These are phyloP conservation scores for Phoeniculus purpureus DNA, from an alignment of 2,797 vertebrate genomes.

Conservation along the genomic window DNA sequence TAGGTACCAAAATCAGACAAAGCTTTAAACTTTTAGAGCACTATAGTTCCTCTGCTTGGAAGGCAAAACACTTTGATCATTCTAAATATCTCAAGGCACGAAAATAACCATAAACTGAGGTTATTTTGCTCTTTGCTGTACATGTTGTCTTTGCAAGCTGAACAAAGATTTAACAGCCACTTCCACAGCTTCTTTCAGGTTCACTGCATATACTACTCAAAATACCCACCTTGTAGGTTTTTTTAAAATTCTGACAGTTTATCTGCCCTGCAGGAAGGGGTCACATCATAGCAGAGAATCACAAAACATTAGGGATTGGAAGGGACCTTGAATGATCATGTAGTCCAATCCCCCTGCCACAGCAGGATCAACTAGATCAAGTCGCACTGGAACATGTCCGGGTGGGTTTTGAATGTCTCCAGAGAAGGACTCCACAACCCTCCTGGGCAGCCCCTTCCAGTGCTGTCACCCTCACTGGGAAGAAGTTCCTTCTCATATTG, in stretches of 20 bases:
- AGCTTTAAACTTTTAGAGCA: neutral
- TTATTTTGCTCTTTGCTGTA: neutral
- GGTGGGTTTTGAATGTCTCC: no score
- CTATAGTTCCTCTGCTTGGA: neutral
- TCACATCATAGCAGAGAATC: neutral
- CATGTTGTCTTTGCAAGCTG: neutral
- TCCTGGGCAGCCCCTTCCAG: no score
- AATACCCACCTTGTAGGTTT: no score
- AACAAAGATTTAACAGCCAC: accelerated
- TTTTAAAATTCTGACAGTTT: neutral
- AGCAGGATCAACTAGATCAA: no score
- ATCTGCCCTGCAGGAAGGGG: neutral
- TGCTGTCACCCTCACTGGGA: no score
- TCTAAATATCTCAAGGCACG: neutral
- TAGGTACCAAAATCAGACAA: neutral
- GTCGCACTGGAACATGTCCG: no score
- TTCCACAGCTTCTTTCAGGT: neutral
- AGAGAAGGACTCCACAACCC: no score
- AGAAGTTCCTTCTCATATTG: no score
- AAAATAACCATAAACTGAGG: neutral
- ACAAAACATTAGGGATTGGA: no score
- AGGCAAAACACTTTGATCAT: neutral
- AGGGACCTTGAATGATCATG: no score
- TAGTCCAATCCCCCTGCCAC: no score
- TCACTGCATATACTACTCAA: neutral